phyloP scores from a whole-genome alignment of 92 coral and sea anemone genomes.

The Porites divaricata region DNA sequence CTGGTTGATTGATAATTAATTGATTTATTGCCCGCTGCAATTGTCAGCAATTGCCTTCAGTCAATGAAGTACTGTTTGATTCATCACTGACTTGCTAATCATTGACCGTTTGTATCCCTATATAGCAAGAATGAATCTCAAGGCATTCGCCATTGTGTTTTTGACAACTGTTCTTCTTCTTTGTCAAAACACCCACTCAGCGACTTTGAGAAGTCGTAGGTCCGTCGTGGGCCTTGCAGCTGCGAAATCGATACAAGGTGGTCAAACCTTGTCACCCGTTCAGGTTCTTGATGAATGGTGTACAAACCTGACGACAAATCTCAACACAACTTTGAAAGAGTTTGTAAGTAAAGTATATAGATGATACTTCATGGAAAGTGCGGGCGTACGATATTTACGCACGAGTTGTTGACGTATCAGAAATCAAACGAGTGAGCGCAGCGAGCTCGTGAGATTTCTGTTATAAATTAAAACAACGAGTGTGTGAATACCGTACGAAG shows the following conservation, averaged over 20 bases:
- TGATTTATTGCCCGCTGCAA: background rate
- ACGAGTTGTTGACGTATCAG: too few species aligned
- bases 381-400: too few species aligned
- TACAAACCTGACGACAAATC: conserved; percentile 43
- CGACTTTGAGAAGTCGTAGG: conserved; percentile 1
- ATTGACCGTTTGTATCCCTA: background rate
- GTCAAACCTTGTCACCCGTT: background rate
- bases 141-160: background rate
- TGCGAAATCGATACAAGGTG: conserved; percentile 3
- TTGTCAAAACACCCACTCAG: background rate
- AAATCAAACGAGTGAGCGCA: too few species aligned
- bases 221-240: background rate
- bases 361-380: background rate
- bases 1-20: background rate
- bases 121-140: conserved; percentile 2
- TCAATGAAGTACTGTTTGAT: background rate
- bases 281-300: conserved; percentile 63
- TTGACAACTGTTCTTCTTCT: background rate
- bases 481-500: too few species aligned
- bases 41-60: too few species aligned
- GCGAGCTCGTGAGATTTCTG: too few species aligned
- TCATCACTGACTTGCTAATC: background rate
- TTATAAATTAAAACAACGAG: too few species aligned
- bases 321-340: conserved; percentile 46
- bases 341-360: conserved; percentile 49